Conservation (phyloP, 2,888 invertebrate species). For the Octonoba sinensis region DNA sequence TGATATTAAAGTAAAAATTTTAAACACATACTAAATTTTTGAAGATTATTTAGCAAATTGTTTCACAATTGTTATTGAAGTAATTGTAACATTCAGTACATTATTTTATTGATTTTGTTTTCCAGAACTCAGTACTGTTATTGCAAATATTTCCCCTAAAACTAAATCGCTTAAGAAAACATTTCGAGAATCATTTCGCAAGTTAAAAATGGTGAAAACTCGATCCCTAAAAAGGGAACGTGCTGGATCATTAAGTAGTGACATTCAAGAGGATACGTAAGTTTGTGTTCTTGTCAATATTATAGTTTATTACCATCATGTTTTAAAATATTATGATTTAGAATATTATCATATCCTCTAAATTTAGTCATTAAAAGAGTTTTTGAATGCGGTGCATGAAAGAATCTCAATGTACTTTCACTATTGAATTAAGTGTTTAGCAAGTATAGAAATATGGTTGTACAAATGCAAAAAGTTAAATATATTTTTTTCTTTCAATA, state of each 20-base stretch:
- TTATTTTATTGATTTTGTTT: constrained; percentile 24
- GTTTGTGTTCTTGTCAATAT: background rate
- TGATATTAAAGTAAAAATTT: background rate
- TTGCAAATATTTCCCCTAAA: constrained; percentile 79
- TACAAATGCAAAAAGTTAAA: too few species aligned
- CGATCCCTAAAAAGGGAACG: constrained; percentile 67
- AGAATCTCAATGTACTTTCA: too few species aligned
- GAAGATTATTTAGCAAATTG: background rate
- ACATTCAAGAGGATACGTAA: constrained; percentile 50
- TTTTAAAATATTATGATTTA: background rate
- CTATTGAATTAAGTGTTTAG: too few species aligned
- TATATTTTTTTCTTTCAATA: too few species aligned
- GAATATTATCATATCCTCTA: too few species aligned
- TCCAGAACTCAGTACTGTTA: constrained; percentile 86
- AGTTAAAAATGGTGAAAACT: constrained; percentile 90
- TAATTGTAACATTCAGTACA: too few species aligned
- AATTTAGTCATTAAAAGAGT: too few species aligned
- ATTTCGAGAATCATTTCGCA: constrained; percentile 93
- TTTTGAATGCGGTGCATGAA: too few species aligned
- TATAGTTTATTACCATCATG: background rate
- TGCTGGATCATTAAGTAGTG: constrained; percentile 57
- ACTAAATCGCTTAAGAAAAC: constrained; percentile 96
- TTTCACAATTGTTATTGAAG: too few species aligned
- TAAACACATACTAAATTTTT: background rate
- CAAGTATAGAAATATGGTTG: too few species aligned